phyloP scores from a whole-genome alignment of 2,113 vertebrate species.

The Sceloporus undulatus region DNA sequence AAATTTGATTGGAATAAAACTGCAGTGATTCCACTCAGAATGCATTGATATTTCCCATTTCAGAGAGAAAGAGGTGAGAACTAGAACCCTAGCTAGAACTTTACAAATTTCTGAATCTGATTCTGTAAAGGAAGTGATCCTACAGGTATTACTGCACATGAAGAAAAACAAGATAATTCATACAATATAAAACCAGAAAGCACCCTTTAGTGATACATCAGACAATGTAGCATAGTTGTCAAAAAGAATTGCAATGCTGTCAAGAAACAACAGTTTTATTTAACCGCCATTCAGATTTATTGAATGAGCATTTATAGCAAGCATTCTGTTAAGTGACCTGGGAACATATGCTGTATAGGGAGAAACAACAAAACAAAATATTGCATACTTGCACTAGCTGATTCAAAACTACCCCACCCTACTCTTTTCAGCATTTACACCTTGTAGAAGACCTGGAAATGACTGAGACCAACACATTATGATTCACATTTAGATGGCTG shows the following conservation, averaged over 20 bases:
- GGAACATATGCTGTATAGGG: constrained; percentile 83
- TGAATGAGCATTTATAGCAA: constrained; percentile 80
- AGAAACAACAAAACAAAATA: constrained; percentile 86
- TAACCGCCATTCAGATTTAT: constrained; percentile 83
- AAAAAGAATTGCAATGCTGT: constrained; percentile 70
- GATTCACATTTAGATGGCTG: constrained; percentile 67
- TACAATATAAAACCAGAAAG: constrained; percentile 50
- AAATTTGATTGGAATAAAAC: not conserved
- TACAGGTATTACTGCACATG: not conserved
- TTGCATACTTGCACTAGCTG: constrained; percentile 82
- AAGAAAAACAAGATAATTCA: constrained; percentile 48
- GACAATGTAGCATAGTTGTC: constrained; percentile 78
- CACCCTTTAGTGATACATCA: constrained; percentile 34
- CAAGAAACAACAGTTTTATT: constrained; percentile 81
- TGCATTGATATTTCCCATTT: not conserved
- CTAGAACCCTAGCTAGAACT: not conserved
- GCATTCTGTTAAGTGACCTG: constrained; percentile 86
- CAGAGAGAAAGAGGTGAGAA: not conserved
- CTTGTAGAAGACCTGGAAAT: constrained; percentile 79
- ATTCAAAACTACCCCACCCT: constrained; percentile 80
- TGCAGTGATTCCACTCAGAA: not conserved
- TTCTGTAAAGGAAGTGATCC: not conserved
- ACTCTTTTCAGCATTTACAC: constrained; percentile 49
- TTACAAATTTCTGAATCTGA: not conserved
- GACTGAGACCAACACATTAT: constrained; percentile 72